These are phyloP conservation scores for Macquaria australasica DNA, from an alignment of 2,113 vertebrate species.

Conservation along the genomic window DNA sequence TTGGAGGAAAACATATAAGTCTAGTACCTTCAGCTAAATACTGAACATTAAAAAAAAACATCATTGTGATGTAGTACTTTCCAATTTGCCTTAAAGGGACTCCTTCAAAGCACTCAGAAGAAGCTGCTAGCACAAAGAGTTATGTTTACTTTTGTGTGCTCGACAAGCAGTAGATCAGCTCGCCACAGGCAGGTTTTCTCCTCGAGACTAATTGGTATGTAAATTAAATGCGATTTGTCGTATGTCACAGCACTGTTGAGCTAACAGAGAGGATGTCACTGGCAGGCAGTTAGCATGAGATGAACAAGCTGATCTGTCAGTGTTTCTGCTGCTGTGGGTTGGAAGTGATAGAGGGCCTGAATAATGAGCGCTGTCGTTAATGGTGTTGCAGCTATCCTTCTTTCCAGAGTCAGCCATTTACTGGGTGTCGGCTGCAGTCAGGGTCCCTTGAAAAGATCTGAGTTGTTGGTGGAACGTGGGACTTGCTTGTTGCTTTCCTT, in stretches of 20 bases:
- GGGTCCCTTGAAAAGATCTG: not conserved
- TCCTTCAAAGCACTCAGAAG: not conserved
- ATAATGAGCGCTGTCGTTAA: conserved; percentile 29
- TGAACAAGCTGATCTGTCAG: conserved; percentile 38
- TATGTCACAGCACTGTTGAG: conserved; percentile 13
- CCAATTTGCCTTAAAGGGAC: not conserved
- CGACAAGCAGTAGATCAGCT: conserved; percentile 9
- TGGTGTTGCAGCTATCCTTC: conserved; percentile 33
- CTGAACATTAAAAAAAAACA: not conserved
- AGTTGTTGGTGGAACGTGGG: not conserved
- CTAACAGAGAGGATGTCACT: conserved; percentile 18
- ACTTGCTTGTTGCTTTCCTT: not conserved
- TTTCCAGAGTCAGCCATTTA: conserved; percentile 6
- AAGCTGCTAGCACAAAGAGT: not conserved
- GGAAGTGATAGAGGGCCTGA: conserved; percentile 28
- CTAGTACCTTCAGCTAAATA: not conserved
- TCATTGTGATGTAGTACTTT: not conserved
- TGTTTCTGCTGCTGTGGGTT: conserved; percentile 6
- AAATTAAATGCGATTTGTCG: conserved; percentile 25
- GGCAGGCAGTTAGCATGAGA: conserved; percentile 32
- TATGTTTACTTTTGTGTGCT: conserved; percentile 20
- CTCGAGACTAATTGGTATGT: conserved; percentile 24
- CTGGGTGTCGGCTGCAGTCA: not conserved
- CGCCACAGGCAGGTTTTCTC: not conserved
- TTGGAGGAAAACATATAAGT: not conserved